phyloP scores from a whole-genome alignment of 2,888 invertebrate genomes.

The Venusia cambrica region DNA sequence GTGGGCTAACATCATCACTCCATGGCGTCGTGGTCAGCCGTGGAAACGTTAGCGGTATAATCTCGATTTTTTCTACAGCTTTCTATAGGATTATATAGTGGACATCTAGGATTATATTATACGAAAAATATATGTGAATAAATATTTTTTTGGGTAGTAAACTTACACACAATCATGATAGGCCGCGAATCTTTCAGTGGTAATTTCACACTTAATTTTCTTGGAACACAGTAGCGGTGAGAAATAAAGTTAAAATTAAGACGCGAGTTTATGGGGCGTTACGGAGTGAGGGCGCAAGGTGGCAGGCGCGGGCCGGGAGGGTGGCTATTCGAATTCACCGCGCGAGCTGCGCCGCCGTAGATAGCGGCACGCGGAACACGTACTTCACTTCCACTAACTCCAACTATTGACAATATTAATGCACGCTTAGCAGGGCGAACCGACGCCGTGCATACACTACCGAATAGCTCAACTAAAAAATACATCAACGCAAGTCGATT shows the following conservation, averaged over 20 bases:
- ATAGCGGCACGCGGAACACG: slow-evolving; percentile 80
- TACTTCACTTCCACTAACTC: slow-evolving; percentile 80
- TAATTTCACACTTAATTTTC: slow-evolving; percentile 79
- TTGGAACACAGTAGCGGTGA: slow-evolving; percentile 73
- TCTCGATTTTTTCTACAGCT: too few species aligned
- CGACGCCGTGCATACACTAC: slow-evolving; percentile 64
- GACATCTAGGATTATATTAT: too few species aligned
- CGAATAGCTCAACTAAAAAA: slow-evolving; percentile 39
- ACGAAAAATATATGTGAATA: too few species aligned
- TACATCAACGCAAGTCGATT: too few species aligned
- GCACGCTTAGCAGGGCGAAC: slow-evolving; percentile 77
- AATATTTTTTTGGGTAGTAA: too few species aligned
- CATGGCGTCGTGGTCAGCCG: too few species aligned
- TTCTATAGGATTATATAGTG: too few species aligned
- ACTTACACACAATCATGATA: slow-evolving; percentile 37
- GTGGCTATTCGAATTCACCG: slow-evolving; percentile 76
- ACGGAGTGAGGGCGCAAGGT: slow-evolving; percentile 57
- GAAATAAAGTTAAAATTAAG: slow-evolving; percentile 81
- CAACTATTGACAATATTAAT: slow-evolving; percentile 81
- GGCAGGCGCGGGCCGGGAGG: slow-evolving; percentile 35
- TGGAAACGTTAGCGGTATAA: too few species aligned
- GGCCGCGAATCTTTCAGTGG: slow-evolving; percentile 62
- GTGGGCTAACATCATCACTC: too few species aligned
- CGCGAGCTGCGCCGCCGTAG: slow-evolving; percentile 75
- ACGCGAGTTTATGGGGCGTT: slow-evolving; percentile 80